A percentile compares a stretch with the other conserved stretches of the same genome.
These are phyloP conservation scores for Leptocoma aspasia DNA, from an alignment of 2,113 vertebrate species.

Conservation along the genomic window DNA sequence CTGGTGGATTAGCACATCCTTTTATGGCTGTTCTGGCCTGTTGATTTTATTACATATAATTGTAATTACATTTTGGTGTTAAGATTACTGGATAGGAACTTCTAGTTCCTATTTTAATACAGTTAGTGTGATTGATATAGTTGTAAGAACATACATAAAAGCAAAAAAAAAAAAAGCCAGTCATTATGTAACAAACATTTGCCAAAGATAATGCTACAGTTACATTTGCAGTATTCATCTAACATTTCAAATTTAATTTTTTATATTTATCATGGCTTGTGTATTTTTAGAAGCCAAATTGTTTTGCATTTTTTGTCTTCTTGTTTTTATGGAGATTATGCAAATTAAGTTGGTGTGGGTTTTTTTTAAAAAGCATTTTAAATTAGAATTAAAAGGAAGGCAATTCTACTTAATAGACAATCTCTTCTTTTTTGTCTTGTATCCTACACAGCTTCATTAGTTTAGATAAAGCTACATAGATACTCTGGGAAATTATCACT, in stretches of 20 bases:
- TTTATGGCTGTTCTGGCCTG: constrained; percentile 1
- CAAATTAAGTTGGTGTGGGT: background rate
- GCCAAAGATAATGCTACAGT: background rate
- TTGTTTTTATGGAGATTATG: background rate
- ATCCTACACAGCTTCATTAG: background rate
- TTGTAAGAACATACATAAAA: background rate
- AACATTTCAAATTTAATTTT: background rate
- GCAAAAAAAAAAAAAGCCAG: background rate
- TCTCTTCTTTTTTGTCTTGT: background rate
- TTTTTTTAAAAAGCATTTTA: background rate
- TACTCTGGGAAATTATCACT: background rate
- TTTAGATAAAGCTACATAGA: background rate
- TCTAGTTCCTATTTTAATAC: background rate
- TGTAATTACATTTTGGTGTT: constrained; percentile 10
- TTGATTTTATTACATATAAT: constrained; percentile 22
- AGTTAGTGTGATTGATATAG: background rate
- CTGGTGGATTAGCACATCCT: background rate
- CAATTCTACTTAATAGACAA: background rate
- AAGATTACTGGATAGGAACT: constrained; percentile 16
- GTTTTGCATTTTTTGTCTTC: background rate
- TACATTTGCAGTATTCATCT: background rate
- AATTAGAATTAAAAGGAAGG: background rate
- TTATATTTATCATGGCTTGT: background rate
- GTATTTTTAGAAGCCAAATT: background rate
- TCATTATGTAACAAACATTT: background rate